Evolutionary conservation across 2,797 vertebrate genomes (phyloP).

Genomic region (Gallirallus australis): DNA sequence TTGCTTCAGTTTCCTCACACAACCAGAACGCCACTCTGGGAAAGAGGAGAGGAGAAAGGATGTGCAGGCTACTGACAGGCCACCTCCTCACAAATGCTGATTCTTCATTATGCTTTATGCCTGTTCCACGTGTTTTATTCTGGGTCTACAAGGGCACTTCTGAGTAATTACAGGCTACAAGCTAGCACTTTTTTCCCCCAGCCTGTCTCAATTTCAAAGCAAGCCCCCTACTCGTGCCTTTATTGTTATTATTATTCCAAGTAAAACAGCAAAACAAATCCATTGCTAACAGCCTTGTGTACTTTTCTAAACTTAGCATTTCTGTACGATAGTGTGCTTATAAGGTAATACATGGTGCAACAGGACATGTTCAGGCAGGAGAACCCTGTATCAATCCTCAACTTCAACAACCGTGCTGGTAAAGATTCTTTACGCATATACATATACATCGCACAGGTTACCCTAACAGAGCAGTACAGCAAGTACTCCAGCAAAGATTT

Average conservation of each 20-base stretch:
- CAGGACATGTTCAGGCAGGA: not conserved
- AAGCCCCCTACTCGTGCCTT: not conserved
- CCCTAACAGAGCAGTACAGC: not conserved
- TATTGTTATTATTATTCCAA: slow-evolving; percentile 22
- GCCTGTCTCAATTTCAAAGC: slow-evolving; percentile 40
- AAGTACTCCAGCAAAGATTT: not conserved
- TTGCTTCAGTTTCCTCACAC: not conserved
- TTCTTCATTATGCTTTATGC: not conserved
- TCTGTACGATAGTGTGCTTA: not conserved
- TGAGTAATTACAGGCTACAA: slow-evolving; percentile 18
- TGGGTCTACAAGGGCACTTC: slow-evolving; percentile 15
- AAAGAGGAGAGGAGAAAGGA: not conserved
- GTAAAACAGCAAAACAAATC: slow-evolving; percentile 50
- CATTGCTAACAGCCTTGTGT: slow-evolving; percentile 18
- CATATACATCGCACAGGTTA: not conserved
- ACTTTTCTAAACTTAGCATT: slow-evolving; percentile 34
- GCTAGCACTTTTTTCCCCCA: not conserved
- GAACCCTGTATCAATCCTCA: not conserved
- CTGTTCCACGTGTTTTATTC: not conserved
- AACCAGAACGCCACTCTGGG: not conserved
- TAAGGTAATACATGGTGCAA: not conserved
- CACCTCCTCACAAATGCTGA: not conserved
- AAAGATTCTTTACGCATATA: not conserved
- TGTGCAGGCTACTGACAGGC: not conserved
- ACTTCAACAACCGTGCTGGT: not conserved